A percentile compares a stretch with the other conserved stretches of the same genome.
Evolutionary conservation across 37 sponge, comb jelly and placozoan species (phyloP).

Genomic region (Tethya wilhelma): DNA sequence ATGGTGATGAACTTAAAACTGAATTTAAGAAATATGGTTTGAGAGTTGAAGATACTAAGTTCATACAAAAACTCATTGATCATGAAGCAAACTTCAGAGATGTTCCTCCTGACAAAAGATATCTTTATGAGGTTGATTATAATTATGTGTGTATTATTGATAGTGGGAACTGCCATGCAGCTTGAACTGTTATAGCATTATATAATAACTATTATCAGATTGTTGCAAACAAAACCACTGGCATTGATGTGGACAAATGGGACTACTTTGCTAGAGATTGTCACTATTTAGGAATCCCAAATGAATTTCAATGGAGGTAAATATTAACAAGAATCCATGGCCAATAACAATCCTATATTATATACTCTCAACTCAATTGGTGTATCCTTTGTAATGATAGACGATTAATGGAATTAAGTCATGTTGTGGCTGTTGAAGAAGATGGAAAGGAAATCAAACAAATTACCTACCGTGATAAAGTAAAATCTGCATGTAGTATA

Average conservation of each 20-base stretch:
- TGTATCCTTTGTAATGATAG: neutral
- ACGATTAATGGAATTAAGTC: neutral
- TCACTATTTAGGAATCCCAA: conserved; percentile 38
- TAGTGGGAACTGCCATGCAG: conserved; percentile 20
- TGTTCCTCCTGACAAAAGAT: no score
- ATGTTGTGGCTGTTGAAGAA: neutral
- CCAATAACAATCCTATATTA: neutral
- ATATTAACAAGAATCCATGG: neutral
- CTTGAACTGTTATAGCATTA: conserved; percentile 11
- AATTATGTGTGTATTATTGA: conserved; percentile 21
- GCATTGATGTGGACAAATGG: conserved; percentile 50
- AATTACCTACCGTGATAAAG: neutral
- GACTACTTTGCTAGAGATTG: conserved; percentile 59
- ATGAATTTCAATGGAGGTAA: conserved; percentile 60
- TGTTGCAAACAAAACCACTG: conserved; percentile 48
- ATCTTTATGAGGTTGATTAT: neutral
- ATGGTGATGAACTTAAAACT: no score
- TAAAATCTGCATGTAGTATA: no score
- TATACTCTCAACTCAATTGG: neutral
- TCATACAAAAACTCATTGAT: no score
- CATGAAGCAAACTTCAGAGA: no score
- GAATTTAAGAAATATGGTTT: no score
- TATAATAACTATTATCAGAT: conserved; percentile 44
- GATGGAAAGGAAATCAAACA: neutral
- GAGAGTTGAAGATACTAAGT: no score